A percentile compares a stretch with the other conserved stretches of the same genome.
Conservation (phyloP, 2,888 invertebrate genomes). For the Pammene aurita region DNA sequence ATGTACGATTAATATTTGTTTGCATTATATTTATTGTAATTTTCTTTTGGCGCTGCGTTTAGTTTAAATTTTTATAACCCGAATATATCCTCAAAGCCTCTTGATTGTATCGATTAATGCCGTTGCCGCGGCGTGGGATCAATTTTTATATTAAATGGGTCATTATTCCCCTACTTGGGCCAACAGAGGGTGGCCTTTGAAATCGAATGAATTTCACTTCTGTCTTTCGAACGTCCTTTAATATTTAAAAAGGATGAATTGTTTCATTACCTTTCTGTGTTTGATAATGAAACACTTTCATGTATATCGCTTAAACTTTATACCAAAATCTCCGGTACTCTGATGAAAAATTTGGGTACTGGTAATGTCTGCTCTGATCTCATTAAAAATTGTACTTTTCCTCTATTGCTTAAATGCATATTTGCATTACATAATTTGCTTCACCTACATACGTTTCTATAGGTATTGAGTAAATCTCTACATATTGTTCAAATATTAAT, state of each 20-base stretch:
- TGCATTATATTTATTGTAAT: too few relatives aligned
- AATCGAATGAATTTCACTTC: conserved; percentile 77
- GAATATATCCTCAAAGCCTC: conserved; percentile 48
- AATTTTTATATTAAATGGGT: conserved; percentile 81
- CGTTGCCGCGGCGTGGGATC: conserved; percentile 55
- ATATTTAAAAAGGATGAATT: conserved; percentile 67
- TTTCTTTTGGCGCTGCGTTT: background rate
- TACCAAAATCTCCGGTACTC: background rate
- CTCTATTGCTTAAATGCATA: too few relatives aligned
- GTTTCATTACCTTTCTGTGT: conserved; percentile 54
- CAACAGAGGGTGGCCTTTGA: conserved; percentile 64
- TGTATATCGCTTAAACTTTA: background rate
- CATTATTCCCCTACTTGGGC: conserved; percentile 71
- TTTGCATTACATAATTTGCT: too few relatives aligned
- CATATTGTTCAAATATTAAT: too few relatives aligned
- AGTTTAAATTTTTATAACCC: background rate
- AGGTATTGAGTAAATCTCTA: too few relatives aligned
- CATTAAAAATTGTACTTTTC: too few relatives aligned
- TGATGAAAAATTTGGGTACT: background rate
- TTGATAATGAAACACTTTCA: conserved; percentile 29
- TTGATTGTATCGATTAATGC: conserved; percentile 62
- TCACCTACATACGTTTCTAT: too few relatives aligned
- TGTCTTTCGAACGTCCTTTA: conserved; percentile 67
- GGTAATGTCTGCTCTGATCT: too few relatives aligned
- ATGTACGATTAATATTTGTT: too few relatives aligned